These are phyloP conservation scores for Acestrorhynchus altus DNA, from an alignment of 2,797 vertebrate genomes.

Conservation along the genomic window DNA sequence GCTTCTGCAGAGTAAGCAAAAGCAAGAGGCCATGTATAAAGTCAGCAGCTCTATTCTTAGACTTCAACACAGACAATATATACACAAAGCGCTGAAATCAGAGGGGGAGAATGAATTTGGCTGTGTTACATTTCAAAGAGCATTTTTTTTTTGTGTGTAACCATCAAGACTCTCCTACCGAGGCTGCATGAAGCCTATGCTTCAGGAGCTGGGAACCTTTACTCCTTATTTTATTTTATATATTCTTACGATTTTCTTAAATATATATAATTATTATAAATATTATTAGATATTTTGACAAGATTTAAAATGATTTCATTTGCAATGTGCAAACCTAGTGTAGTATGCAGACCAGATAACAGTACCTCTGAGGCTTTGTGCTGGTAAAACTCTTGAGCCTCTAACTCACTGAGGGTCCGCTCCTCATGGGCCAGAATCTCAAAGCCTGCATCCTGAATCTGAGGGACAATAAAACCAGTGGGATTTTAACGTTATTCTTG, in stretches of 20 bases:
- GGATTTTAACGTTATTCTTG: no score
- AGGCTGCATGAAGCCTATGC: slow-evolving; percentile 47
- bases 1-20: slow-evolving; percentile 43
- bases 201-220: slow-evolving; percentile 48
- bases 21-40: slow-evolving; percentile 14
- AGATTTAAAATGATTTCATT: no score
- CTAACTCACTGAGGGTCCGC: slow-evolving; percentile 76
- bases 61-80: slow-evolving; percentile 26
- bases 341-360: neutral
- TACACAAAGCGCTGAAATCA: slow-evolving; percentile 13
- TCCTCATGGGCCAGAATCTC: slow-evolving; percentile 84
- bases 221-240: no score
- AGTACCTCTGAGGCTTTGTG: slow-evolving; percentile 82
- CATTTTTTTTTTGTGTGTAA: neutral
- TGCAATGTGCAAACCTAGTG: neutral
- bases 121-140: neutral
- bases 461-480: slow-evolving; percentile 32
- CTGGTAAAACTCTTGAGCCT: slow-evolving; percentile 83
- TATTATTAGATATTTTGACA: no score
- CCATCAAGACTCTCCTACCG: slow-evolving; percentile 33
- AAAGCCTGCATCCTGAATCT: slow-evolving; percentile 90
- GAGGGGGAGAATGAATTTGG: slow-evolving; percentile 7
- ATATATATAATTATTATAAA: no score
- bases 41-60: slow-evolving; percentile 67
- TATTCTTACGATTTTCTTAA: no score